These are phyloP conservation scores for Anoura caudifer DNA, from an alignment of 2,113 vertebrate species.

Conservation along the genomic window DNA sequence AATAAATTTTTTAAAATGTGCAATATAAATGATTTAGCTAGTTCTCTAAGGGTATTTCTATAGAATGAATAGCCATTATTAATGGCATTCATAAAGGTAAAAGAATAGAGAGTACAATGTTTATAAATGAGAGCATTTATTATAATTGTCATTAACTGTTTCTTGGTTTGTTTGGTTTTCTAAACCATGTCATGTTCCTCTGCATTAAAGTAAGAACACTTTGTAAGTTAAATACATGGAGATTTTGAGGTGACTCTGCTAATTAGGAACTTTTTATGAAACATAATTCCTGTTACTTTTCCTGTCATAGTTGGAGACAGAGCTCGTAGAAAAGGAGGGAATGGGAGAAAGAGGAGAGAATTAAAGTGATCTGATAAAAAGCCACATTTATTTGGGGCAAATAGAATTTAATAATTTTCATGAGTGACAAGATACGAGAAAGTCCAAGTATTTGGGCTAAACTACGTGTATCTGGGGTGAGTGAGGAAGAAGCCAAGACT, in stretches of 20 bases:
- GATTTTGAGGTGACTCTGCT: background rate
- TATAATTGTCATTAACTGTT: background rate
- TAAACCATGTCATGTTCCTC: background rate
- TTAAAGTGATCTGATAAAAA: background rate
- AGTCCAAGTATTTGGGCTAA: background rate
- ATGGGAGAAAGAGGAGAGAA: background rate
- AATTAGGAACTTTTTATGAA: background rate
- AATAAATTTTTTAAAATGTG: background rate
- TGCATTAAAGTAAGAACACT: slow-evolving; percentile 30
- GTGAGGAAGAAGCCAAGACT: background rate
- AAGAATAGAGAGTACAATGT: background rate
- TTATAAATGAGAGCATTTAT: slow-evolving; percentile 1
- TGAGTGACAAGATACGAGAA: background rate
- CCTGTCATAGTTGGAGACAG: background rate
- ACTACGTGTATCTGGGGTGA: background rate
- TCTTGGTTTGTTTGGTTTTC: background rate
- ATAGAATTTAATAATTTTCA: background rate
- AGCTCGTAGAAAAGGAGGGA: background rate
- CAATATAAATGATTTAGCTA: background rate
- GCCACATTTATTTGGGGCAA: background rate
- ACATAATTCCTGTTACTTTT: background rate
- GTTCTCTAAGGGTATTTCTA: background rate
- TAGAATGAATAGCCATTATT: background rate
- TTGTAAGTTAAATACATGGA: background rate
- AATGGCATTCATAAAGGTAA: background rate